A percentile compares a stretch with the other conserved stretches of the same genome.
Conservation (phyloP, 2,113 vertebrate genomes). For the Saccopteryx bilineata region DNA sequence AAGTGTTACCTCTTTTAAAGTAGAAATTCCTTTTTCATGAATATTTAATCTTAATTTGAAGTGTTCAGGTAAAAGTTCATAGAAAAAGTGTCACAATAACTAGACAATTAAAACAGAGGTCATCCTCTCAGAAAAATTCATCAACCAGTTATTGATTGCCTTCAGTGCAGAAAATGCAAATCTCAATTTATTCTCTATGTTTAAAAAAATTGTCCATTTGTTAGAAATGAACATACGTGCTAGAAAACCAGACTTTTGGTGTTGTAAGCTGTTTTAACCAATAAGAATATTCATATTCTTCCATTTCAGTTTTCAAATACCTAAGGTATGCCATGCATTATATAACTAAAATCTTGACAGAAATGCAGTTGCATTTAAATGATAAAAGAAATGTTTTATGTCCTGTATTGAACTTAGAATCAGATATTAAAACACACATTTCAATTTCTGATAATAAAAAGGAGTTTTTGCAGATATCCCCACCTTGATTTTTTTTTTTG, state of each 20-base stretch:
- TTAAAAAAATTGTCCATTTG: slow-evolving; percentile 6
- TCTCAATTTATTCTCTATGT: neutral
- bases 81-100: neutral
- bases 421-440: neutral
- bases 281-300: neutral
- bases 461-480: neutral
- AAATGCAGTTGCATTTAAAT: slow-evolving; percentile 16
- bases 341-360: neutral
- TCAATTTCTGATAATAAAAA: neutral
- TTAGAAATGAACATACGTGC: neutral
- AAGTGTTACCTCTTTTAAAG: neutral
- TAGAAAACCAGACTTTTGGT: neutral
- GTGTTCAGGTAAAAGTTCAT: slow-evolving; percentile 1
- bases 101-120: neutral
- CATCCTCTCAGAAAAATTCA: neutral
- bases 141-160: neutral
- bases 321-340: neutral
- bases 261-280: neutral
- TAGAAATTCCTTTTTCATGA: neutral
- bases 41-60: neutral
- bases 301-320: neutral
- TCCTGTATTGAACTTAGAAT: neutral
- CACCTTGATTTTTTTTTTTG: neutral
- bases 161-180: neutral
- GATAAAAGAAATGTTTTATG: slow-evolving; percentile 20